phyloP scores from a whole-genome alignment of 2,888 invertebrate species.

The Eilema griseolum region DNA sequence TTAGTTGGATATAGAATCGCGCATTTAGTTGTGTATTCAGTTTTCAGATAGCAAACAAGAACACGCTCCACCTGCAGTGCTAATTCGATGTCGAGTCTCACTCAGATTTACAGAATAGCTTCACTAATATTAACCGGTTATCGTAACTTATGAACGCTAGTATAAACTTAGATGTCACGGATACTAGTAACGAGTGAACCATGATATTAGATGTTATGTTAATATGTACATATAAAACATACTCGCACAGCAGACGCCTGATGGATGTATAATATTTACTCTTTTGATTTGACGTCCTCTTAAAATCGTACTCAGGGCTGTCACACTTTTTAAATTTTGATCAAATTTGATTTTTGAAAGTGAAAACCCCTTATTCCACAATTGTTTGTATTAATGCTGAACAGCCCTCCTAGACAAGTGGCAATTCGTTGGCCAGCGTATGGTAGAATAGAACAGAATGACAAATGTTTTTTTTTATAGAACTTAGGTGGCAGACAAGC shows the following conservation, averaged over 20 bases:
- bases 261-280: constrained; percentile 5
- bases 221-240: constrained; percentile 1
- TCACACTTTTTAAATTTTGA: background rate
- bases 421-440: no score
- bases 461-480: no score
- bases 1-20: no score
- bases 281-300: background rate
- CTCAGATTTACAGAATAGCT: background rate
- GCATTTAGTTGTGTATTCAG: no score
- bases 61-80: background rate
- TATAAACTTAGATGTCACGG: background rate
- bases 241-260: background rate
- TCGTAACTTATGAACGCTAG: background rate
- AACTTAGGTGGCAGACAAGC: no score
- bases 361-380: no score
- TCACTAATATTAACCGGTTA: background rate
- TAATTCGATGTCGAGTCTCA: constrained; percentile 4
- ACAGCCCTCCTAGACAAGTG: no score
- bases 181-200: background rate
- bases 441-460: no score
- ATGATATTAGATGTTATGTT: background rate
- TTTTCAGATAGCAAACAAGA: no score
- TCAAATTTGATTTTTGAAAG: no score
- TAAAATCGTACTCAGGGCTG: background rate
- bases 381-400: no score